Conservation (phyloP, 2,797 vertebrate species). For the Huso huso region DNA sequence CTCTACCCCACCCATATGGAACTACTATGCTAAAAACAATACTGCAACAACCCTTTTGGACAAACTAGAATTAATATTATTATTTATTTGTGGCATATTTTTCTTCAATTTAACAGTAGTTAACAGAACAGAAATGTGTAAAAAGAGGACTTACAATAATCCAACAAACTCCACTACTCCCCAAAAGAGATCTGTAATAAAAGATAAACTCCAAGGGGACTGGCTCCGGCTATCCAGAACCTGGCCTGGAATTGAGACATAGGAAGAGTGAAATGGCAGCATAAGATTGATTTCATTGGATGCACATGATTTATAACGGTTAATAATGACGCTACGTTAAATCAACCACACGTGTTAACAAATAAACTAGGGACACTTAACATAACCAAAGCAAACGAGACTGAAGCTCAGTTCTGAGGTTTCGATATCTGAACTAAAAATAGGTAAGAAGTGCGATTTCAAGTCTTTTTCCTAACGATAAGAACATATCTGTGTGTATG, state of each 20-base stretch:
- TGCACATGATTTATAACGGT: too few species aligned
- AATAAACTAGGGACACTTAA: too few species aligned
- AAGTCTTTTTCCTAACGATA: slow-evolving; percentile 46
- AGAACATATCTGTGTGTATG: slow-evolving; percentile 36
- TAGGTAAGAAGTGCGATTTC: not conserved
- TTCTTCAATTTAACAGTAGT: not conserved
- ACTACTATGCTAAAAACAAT: not conserved
- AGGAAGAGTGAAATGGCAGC: not conserved
- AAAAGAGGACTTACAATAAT: slow-evolving; percentile 71
- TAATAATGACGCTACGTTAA: too few species aligned
- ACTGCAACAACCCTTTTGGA: not conserved
- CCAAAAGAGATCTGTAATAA: slow-evolving; percentile 82
- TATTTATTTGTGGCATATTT: not conserved
- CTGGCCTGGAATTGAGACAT: slow-evolving; percentile 58
- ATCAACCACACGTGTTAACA: too few species aligned
- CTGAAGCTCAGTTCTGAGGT: too few species aligned
- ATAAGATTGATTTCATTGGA: slow-evolving; percentile 1
- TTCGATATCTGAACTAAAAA: too few species aligned
- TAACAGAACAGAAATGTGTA: not conserved
- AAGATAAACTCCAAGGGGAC: slow-evolving; percentile 79
- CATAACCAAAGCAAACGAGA: too few species aligned
- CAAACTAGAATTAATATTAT: not conserved
- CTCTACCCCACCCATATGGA: not conserved
- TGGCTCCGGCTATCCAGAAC: slow-evolving; percentile 77
- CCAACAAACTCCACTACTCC: slow-evolving; percentile 78